Base-by-base conservation (phyloP, 2,797 vertebrate species). In the Podarcis lilfordi region DNA sequence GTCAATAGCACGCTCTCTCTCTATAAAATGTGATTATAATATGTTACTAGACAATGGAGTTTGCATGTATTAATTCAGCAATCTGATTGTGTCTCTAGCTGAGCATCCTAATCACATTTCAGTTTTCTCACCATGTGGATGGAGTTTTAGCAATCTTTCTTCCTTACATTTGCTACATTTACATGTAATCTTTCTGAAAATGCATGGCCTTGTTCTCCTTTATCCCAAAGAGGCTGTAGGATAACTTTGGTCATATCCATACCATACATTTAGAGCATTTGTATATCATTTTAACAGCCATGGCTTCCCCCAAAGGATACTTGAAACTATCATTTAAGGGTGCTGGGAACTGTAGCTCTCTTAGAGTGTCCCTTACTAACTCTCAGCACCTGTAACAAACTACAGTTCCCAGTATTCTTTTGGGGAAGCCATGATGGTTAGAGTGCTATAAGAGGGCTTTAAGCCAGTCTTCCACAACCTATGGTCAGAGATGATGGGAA, bases 61-160 rank as follows among this genome's bases (percentile, higher is more conserved):
- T 79, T 79, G 77, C 77, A 78, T 78, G 32, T 25, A 66, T 81
- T 81, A 81, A 81, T 81, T 45, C 21, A 64, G 61, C 40, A 77
- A 45, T 77, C 75, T 45, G 71, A 27, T 84, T 84, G 40, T 77
- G 35, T 43, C 27, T 23, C 84, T 23, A 66, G 74, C 37, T 77
- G 45, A 77, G 27, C 59, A 43, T 77, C 8, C 69, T 43, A 85
- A 66, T 66, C 64, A 85, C n/a, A 45, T 77, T 66, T 40, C n/a
- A 3, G 21, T 19, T 43, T 35, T 43, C 61, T 66, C 9, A 43
- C 37, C 59, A 77, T 43, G 15, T 64, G 17, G 10, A 37, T 81
- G 4, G 59, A 25, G 35, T 66, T 81, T 27, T 32, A 64, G 37
- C 37, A 15, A 84, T 61, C 71, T 64, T 40, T 43, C 55, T 85